Base-by-base conservation (phyloP, 1,140 invertebrate species). In the Eupristina koningsbergeri region DNA sequence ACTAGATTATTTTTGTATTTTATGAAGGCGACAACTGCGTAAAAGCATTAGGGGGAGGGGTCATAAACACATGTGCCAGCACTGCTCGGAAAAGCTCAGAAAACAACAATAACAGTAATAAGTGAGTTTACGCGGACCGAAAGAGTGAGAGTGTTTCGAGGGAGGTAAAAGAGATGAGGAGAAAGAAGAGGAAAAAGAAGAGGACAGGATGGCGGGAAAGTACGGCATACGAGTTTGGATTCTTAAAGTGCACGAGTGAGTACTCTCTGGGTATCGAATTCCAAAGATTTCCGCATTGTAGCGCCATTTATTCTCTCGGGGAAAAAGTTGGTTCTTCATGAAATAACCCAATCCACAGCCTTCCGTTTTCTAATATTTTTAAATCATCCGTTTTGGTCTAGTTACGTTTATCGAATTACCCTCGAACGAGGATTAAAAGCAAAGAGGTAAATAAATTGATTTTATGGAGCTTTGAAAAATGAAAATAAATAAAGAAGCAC, bases 241-340 rank as follows among this genome's bases (percentile, higher is more conserved):
- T 80, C 45, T 41, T 31, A 45, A 22, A 8, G 34, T 22, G 31
- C 2, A 41, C 39, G 34, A 39, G 67, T 9, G 39, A 71, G 9
- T 41, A 17, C 36, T 9, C 26, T 71, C 7, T 39, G 2, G 41
- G 79, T 80, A 87, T 86, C 86, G 86, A 88, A 85, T 86, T 81
- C 75, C 63, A 76, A 85, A 85, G 84, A 85, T 87, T 87, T 85
- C 81, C 84, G 85, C 80, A 82, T 84, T 84, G 86, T 81, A 78
- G 45, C 63, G 63, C 53, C 74, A 67, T 83, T 83, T 78, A 79
- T 79, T 79, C 31, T 84, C 75, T 31, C 50, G 34, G 7, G 45
- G 41, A 71, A 61, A 31, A 17, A 63, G 50, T 29, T 50, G 9
- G n/a, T n/a, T n/a, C 2, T 50, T 78, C 34, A 34, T 22, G 19